These are phyloP conservation scores for Excalfactoria chinensis DNA, from an alignment of 2,113 vertebrate species.

Conservation along the genomic window DNA sequence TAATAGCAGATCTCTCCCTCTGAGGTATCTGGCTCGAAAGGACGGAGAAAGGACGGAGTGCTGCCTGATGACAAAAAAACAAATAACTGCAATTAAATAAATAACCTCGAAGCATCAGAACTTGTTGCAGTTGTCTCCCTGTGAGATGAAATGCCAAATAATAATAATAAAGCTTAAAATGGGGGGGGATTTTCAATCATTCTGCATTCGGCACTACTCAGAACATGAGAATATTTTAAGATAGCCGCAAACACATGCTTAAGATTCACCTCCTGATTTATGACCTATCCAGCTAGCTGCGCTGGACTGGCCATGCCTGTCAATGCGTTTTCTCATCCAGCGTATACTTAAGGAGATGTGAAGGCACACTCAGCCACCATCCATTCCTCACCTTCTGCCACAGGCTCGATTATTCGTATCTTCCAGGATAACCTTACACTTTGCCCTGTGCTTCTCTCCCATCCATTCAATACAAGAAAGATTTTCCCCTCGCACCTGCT, in stretches of 20 bases:
- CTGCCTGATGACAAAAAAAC: slow-evolving; percentile 33
- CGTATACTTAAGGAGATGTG: slow-evolving; percentile 13
- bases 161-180: background rate
- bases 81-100: background rate
- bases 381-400: slow-evolving; percentile 31
- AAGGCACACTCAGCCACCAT: slow-evolving; percentile 48
- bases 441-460: slow-evolving; percentile 30
- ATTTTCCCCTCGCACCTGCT: slow-evolving; percentile 1
- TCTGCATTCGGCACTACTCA: background rate
- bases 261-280: slow-evolving; percentile 40
- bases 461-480: slow-evolving; percentile 43
- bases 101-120: slow-evolving; percentile 35
- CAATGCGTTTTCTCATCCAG: slow-evolving; percentile 37
- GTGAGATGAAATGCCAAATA: background rate
- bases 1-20: slow-evolving; percentile 14
- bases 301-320: slow-evolving; percentile 33
- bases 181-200: background rate
- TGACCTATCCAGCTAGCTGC: background rate
- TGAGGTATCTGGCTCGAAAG: slow-evolving; percentile 31
- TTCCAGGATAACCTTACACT: slow-evolving; percentile 64
- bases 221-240: background rate
- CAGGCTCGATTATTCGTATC: slow-evolving; percentile 58
- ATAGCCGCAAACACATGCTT: background rate
- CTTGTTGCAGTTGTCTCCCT: slow-evolving; percentile 54
- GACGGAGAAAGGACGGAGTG: background rate